Percentiles rank a stretch among this genome's conserved stretches.
Conservation (phyloP, 2,113 vertebrate genomes). For the Micronycteris hirsuta region DNA sequence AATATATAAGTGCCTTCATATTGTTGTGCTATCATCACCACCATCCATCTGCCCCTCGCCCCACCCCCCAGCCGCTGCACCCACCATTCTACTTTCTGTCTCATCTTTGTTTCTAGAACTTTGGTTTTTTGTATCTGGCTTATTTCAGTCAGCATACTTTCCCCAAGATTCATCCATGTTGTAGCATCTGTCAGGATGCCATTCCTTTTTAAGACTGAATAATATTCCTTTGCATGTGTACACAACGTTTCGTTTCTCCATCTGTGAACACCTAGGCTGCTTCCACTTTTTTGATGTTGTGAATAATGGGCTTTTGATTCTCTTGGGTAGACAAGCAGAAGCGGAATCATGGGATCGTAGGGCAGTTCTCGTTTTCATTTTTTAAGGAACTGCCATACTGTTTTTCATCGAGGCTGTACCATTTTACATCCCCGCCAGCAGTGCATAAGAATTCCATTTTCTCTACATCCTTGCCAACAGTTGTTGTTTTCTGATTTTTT, state of each 20-base stretch:
- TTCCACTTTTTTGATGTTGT: neutral
- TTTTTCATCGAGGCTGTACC: neutral
- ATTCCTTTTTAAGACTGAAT: neutral
- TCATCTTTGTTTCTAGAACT: too few relatives aligned
- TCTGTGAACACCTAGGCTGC: neutral
- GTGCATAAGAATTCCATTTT: neutral
- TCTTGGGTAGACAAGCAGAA: neutral
- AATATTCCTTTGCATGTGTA: neutral
- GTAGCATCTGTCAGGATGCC: neutral
- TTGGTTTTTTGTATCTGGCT: neutral
- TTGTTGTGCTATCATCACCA: neutral
- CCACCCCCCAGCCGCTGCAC: neutral
- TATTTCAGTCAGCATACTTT: neutral
- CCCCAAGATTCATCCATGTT: neutral
- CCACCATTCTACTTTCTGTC: neutral
- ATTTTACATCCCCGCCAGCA: neutral
- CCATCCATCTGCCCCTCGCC: neutral
- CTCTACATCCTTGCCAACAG: neutral
- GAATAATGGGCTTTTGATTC: neutral
- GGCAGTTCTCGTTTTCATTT: constrained; percentile 3
- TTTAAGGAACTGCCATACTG: neutral
- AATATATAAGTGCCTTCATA: neutral
- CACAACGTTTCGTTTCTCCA: neutral
- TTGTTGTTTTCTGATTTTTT: neutral
- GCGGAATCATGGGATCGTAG: neutral